These are phyloP conservation scores for Strigops habroptila DNA, from an alignment of 2,113 vertebrate species.

Conservation along the genomic window DNA sequence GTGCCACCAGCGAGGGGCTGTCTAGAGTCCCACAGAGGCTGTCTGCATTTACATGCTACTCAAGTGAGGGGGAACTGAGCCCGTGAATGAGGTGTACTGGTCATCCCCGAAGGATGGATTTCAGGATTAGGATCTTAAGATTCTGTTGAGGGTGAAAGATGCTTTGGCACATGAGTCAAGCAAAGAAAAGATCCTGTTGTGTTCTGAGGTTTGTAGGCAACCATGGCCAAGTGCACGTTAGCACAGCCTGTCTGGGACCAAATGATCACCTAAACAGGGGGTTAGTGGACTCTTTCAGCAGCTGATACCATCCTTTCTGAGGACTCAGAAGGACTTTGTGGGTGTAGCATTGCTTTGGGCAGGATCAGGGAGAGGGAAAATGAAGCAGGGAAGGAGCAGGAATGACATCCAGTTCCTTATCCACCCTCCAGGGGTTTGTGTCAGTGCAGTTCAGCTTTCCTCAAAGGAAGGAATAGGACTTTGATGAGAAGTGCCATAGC, in stretches of 20 bases:
- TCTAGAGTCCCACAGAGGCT: fast-evolving
- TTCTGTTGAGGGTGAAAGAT: background rate
- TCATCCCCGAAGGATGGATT: no score
- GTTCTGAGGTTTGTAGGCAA: background rate
- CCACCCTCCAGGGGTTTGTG: no score
- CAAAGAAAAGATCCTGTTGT: background rate
- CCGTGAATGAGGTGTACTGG: background rate
- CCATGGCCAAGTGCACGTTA: background rate
- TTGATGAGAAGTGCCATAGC: background rate
- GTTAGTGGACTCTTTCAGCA: background rate
- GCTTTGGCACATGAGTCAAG: background rate
- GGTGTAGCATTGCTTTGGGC: background rate
- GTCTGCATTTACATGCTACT: fast-evolving
- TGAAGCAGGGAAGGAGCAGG: background rate
- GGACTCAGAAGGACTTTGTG: background rate
- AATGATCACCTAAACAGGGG: fast-evolving
- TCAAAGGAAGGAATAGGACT: background rate
- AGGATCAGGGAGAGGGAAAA: background rate
- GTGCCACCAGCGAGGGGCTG: background rate
- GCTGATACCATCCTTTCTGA: fast-evolving
- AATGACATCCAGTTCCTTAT: fast-evolving
- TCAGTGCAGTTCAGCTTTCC: background rate
- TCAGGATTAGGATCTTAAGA: background rate
- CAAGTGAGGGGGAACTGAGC: background rate
- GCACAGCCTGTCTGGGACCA: background rate